These are phyloP conservation scores for Diprion similis DNA, from an alignment of 1,140 invertebrate species.

Conservation along the genomic window DNA sequence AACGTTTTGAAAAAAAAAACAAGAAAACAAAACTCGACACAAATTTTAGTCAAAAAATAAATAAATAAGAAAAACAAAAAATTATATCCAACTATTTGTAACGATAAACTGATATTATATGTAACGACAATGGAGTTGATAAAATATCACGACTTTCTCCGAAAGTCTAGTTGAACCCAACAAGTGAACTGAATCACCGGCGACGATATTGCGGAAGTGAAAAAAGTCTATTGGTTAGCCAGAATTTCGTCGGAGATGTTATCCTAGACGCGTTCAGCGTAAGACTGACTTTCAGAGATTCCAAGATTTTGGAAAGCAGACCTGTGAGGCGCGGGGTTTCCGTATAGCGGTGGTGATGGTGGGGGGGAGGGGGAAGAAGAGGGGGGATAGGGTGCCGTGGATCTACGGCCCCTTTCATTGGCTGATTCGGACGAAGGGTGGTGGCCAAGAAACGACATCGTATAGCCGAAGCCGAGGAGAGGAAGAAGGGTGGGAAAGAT, in stretches of 20 bases:
- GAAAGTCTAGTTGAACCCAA: too few species aligned
- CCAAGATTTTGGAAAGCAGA: slow-evolving; percentile 36
- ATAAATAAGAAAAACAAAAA: too few species aligned
- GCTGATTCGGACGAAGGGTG: slow-evolving; percentile 9
- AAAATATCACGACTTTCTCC: too few species aligned
- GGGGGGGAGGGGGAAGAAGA: slow-evolving; percentile 23
- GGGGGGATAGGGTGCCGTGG: slow-evolving; percentile 14
- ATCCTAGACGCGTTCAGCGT: background rate
- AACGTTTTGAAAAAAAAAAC: too few species aligned
- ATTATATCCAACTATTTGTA: too few species aligned
- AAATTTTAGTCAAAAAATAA: too few species aligned
- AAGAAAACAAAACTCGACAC: too few species aligned
- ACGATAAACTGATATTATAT: too few species aligned
- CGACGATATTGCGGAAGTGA: too few species aligned
- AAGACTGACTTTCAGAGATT: slow-evolving; percentile 23
- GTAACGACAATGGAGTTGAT: too few species aligned
- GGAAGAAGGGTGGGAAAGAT: background rate
- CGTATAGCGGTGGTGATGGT: slow-evolving; percentile 25
- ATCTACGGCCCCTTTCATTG: slow-evolving; percentile 10
- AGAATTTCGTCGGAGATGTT: background rate
- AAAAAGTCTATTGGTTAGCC: background rate
- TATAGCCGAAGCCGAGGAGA: slow-evolving; percentile 9
- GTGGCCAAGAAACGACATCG: background rate
- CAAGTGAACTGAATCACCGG: too few species aligned
- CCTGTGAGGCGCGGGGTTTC: slow-evolving; percentile 16